Evolutionary conservation across 1,140 invertebrate genomes (phyloP), one percentile per base, ranked within the genome.

Genomic region (Anoplolepis gracilipes): DNA sequence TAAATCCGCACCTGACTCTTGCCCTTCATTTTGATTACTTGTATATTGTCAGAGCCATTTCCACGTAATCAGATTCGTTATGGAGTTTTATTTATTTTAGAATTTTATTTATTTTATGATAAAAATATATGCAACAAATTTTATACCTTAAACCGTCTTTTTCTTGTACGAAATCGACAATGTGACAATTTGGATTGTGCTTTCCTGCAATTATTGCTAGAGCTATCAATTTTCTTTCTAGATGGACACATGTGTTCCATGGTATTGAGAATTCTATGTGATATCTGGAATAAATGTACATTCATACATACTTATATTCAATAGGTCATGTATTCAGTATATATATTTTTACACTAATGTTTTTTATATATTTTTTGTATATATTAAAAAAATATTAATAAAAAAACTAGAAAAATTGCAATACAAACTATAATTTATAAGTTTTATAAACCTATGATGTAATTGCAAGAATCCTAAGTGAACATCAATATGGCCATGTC

Each of bases 401-500:
- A 28, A 39, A 42, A 72, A 25, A n/a, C n/a, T n/a, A 36, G 39
- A 16, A 57, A 13, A 78, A 49, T 25, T 16, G 16, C 5, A 7
- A 46, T 30, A 76, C 28, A 46, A 62, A 33, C 3, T 49, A 49
- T 25, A 55, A 64, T 59, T 77, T 49, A 77, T 46, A 86, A 70
- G 36, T 76, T 79, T 30, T 25, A 64, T 69, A 33, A 76, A 92
- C 93, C 91, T 92, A 78, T 93, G 92, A 88, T 93, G 64, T 79
- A 92, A 89, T 61, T 94, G 92, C 39, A 94, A 84, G 67, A 94
- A 94, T 36, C 93, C 93, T 62, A 94, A 88, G 88, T 93, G 90
- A 57, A 67, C 93, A 42, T 93, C 93, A 84, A 94, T 88, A 53
- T 93, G 90, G 28, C 93, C 93, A 84, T 93, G 92, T 85, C 92